A percentile compares a stretch with the other conserved stretches of the same genome.
These are phyloP conservation scores for Anastatus disparis DNA, from an alignment of 1,140 invertebrate species.

Conservation along the genomic window DNA sequence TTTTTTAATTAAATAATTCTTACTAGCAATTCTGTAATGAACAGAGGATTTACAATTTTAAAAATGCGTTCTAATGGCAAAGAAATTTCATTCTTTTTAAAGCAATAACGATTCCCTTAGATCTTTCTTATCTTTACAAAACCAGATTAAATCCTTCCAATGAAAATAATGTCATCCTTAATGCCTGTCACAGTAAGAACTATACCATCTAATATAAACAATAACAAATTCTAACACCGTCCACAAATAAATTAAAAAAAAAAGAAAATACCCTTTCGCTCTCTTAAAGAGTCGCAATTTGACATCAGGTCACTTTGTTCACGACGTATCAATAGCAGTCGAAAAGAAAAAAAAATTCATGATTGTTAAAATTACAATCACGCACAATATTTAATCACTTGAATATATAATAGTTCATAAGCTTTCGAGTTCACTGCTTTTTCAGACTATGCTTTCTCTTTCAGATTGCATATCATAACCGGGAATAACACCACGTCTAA, in stretches of 20 bases:
- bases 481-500: conserved; percentile 69
- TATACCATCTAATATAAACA: conserved; percentile 38
- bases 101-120: neutral
- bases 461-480: conserved; percentile 66
- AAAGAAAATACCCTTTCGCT: conserved; percentile 6
- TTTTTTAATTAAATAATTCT: conserved; percentile 23
- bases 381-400: too few species aligned
- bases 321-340: too few species aligned
- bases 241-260: neutral
- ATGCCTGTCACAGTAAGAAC: conserved; percentile 21
- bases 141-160: conserved; percentile 25
- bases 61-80: neutral
- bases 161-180: neutral
- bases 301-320: too few species aligned
- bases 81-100: neutral
- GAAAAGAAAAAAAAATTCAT: too few species aligned
- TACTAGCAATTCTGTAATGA: neutral
- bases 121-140: neutral
- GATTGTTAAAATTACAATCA: too few species aligned
- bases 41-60: neutral
- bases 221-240: conserved; percentile 24
- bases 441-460: conserved; percentile 67
- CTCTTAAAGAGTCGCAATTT: too few species aligned
- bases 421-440: too few species aligned
- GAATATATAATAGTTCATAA: too few species aligned